phyloP scores from a whole-genome alignment of 2,113 vertebrate species.

The Scytalopus superciliaris region DNA sequence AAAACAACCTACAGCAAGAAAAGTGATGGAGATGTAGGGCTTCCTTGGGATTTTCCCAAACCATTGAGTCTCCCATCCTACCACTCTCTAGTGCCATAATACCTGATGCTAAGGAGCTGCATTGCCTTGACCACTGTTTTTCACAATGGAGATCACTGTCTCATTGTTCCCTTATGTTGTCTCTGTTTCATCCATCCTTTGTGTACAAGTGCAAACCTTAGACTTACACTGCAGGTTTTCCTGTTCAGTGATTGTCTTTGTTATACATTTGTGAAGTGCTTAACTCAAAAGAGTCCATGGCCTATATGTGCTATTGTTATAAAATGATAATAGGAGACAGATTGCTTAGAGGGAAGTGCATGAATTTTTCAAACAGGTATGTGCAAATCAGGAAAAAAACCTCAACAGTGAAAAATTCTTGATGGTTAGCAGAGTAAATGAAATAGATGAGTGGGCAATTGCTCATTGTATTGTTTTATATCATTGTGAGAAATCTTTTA shows the following conservation, averaged over 20 bases:
- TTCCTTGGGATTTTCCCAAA: neutral
- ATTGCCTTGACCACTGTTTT: slow-evolving; percentile 19
- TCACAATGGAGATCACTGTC: neutral
- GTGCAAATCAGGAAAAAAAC: neutral
- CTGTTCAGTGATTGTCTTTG: slow-evolving; percentile 1
- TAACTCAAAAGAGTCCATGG: slow-evolving; percentile 20
- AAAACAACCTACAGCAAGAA: neutral
- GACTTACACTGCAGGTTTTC: neutral
- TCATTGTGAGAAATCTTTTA: slow-evolving; percentile 29
- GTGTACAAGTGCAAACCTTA: slow-evolving; percentile 21
- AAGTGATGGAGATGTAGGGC: neutral
- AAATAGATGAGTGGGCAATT: slow-evolving; percentile 36
- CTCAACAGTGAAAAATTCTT: neutral
- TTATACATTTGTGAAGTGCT: neutral
- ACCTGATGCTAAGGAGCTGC: neutral
- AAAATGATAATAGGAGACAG: neutral
- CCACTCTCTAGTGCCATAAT: neutral
- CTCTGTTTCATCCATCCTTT: slow-evolving; percentile 16
- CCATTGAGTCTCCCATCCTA: neutral
- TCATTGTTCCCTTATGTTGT: neutral
- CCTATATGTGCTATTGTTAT: neutral
- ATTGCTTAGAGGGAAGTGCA: slow-evolving; percentile 8
- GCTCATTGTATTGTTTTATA: slow-evolving; percentile 34
- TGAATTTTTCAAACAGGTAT: slow-evolving; percentile 18
- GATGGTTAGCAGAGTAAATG: neutral